phyloP scores from a whole-genome alignment of 2,888 invertebrate genomes.

The Dinocampus coccinellae region DNA sequence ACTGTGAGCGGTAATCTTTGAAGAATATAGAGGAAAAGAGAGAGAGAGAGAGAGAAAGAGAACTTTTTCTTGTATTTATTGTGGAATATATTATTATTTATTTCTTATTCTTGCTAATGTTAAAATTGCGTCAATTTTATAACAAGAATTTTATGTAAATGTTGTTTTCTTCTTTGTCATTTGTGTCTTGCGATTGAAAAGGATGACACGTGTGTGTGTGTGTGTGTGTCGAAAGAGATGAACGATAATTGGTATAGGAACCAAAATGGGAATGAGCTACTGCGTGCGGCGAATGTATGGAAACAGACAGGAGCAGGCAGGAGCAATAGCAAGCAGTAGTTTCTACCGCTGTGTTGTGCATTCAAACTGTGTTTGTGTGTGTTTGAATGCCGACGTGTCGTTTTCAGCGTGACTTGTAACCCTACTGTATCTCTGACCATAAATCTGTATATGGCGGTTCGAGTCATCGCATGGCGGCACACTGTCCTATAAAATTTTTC shows the following conservation, averaged over 20 bases:
- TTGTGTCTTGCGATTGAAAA: neutral
- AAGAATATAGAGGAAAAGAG: too few relatives aligned
- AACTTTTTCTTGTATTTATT: too few relatives aligned
- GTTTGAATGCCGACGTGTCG: conserved; percentile 17
- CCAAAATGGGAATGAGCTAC: conserved; percentile 46
- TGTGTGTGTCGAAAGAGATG: conserved; percentile 35
- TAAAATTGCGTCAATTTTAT: too few relatives aligned
- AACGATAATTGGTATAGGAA: conserved; percentile 42
- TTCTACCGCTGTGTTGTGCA: too few relatives aligned
- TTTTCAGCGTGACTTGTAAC: conserved; percentile 34
- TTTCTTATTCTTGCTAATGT: too few relatives aligned
- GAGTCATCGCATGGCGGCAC: conserved; percentile 48
- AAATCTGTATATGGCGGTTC: conserved; percentile 48
- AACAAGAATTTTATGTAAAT: too few relatives aligned
- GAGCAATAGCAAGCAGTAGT: neutral
- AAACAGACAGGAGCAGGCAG: neutral
- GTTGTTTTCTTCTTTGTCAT: neutral
- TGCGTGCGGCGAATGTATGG: neutral
- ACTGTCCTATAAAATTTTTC: conserved; percentile 47
- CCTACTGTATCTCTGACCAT: conserved; percentile 37
- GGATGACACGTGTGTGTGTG: neutral
- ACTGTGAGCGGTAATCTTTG: too few relatives aligned
- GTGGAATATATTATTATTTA: too few relatives aligned
- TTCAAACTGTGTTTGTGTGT: too few relatives aligned
- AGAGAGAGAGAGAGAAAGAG: neutral